Conservation (phyloP, 2,888 invertebrate species). For the Synergus gifuensis region DNA sequence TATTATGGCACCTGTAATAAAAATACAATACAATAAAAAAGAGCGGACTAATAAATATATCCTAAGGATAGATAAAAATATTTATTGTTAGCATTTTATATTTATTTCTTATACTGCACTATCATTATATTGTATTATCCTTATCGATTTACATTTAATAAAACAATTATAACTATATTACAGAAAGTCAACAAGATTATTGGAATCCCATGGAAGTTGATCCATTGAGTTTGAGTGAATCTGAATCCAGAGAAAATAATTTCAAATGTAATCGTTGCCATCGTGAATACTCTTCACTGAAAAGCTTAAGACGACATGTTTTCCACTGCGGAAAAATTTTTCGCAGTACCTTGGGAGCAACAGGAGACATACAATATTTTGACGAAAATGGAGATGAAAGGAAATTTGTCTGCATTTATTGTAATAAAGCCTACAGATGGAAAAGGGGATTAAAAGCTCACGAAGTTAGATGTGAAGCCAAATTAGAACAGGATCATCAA, state of each 20-base stretch:
- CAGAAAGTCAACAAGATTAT: not conserved
- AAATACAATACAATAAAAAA: no score
- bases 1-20: not conserved
- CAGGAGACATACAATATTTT: not conserved
- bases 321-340: constrained; percentile 75
- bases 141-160: not conserved
- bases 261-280: not conserved
- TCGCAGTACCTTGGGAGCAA: not conserved
- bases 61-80: no score
- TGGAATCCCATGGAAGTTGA: not conserved
- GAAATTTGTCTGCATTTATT: constrained; percentile 9
- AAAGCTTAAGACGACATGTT: constrained; percentile 53
- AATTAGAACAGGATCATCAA: not conserved
- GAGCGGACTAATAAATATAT: no score
- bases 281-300: not conserved
- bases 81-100: no score
- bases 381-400: constrained; percentile 30
- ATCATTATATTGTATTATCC: not conserved
- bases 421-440: constrained; percentile 22
- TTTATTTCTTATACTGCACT: no score
- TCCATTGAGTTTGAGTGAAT: not conserved
- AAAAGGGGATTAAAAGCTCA: constrained; percentile 23
- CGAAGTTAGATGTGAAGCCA: not conserved
- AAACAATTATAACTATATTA: not conserved
- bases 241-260: not conserved